phyloP scores from a whole-genome alignment of 2,797 vertebrate genomes.

The Pempheris klunzingeri region DNA sequence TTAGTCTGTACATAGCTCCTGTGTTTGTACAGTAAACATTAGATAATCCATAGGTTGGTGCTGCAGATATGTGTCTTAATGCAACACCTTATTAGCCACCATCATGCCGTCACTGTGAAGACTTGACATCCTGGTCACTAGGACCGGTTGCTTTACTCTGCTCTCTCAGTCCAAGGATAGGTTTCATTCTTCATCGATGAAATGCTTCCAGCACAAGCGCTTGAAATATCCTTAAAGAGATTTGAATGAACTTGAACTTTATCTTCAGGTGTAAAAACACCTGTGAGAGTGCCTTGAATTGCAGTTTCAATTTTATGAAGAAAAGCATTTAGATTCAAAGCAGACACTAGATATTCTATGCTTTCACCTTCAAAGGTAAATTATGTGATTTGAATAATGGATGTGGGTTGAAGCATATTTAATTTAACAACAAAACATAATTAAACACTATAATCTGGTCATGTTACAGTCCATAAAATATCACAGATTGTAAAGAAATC shows the following conservation, averaged over 20 bases:
- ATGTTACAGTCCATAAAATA: conserved; percentile 50
- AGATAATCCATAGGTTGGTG: conserved; percentile 69
- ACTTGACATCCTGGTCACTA: conserved; percentile 77
- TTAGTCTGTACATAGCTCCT: conserved; percentile 77
- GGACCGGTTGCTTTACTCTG: conserved; percentile 65
- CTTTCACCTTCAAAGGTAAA: conserved; percentile 58
- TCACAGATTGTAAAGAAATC: conserved; percentile 50
- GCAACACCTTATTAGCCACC: conserved; percentile 72
- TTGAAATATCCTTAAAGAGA: conserved; percentile 73
- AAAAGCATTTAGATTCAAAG: conserved; percentile 78
- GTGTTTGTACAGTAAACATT: conserved; percentile 79
- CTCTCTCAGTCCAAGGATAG: conserved; percentile 66
- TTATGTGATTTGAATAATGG: conserved; percentile 60
- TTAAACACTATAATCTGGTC: conserved; percentile 41
- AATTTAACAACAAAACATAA: conserved; percentile 41
- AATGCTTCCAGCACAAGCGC: conserved; percentile 78
- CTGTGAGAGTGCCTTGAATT: conserved; percentile 86
- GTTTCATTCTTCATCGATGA: conserved; percentile 63
- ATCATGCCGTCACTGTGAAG: conserved; percentile 87
- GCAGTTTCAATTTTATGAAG: conserved; percentile 85
- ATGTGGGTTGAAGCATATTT: conserved; percentile 49
- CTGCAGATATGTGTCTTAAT: conserved; percentile 71
- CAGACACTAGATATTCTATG: conserved; percentile 53
- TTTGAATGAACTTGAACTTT: conserved; percentile 80
- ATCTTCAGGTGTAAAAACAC: conserved; percentile 77